Conservation (phyloP, 2,888 invertebrate genomes). For the Chrysina gloriosa region DNA sequence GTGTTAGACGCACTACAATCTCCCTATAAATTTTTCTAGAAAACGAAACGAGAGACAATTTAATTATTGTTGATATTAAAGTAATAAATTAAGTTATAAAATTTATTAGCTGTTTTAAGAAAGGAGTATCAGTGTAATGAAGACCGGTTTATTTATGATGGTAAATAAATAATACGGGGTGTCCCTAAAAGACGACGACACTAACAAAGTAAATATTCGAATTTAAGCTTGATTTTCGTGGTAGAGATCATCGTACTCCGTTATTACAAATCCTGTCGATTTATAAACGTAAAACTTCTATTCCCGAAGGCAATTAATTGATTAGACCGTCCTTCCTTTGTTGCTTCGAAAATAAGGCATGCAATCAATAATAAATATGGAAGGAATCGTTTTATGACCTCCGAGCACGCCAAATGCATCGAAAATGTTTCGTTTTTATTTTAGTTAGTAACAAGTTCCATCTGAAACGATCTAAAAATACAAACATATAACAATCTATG, state of each 20-base stretch:
- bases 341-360: not conserved
- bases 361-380: slow-evolving; percentile 4
- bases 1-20: not conserved
- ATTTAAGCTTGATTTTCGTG: too few relatives aligned
- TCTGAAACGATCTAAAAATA: not conserved
- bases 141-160: slow-evolving; percentile 18
- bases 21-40: slow-evolving; percentile 12
- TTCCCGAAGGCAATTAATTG: slow-evolving; percentile 8
- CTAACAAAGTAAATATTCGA: too few relatives aligned
- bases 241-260: too few relatives aligned
- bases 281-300: slow-evolving; percentile 9
- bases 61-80: slow-evolving; percentile 28
- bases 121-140: slow-evolving; percentile 20
- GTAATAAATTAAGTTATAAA: slow-evolving; percentile 25
- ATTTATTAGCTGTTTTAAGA: slow-evolving; percentile 27
- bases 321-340: not conserved
- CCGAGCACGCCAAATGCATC: slow-evolving; percentile 1
- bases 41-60: not conserved
- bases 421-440: not conserved
- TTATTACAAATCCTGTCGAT: slow-evolving; percentile 1
- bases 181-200: too few relatives aligned
- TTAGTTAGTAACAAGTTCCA: not conserved
- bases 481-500: too few relatives aligned
- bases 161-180: slow-evolving; percentile 28
- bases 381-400: not conserved